phyloP scores from a whole-genome alignment of 2,113 vertebrate species.

The Emydura subglobosa region DNA sequence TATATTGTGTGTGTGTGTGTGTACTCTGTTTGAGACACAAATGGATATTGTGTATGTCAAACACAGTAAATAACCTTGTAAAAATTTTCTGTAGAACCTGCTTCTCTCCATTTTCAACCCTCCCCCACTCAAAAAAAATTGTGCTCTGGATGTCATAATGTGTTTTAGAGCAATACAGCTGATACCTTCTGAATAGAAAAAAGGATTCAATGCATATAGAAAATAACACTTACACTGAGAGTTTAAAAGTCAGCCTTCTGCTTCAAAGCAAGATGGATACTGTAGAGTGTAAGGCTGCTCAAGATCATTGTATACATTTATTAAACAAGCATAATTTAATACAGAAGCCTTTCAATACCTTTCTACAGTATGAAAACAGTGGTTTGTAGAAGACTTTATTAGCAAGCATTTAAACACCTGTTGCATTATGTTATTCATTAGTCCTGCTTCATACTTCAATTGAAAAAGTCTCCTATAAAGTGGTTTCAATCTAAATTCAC shows the following conservation, averaged over 20 bases:
- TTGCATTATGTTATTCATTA: neutral
- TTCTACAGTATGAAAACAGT: neutral
- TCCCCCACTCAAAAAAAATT: neutral
- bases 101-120: neutral
- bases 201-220: neutral
- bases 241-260: neutral
- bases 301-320: neutral
- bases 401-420: neutral
- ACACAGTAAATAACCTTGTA: neutral
- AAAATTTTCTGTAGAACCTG: conserved; percentile 3
- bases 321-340: conserved; percentile 3
- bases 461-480: neutral
- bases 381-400: neutral
- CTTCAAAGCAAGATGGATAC: neutral
- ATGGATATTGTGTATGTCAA: neutral
- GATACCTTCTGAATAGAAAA: neutral
- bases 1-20: neutral
- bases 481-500: neutral
- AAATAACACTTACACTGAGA: neutral
- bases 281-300: neutral
- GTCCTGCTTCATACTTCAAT: neutral
- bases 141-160: neutral
- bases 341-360: neutral
- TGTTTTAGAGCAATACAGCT: neutral
- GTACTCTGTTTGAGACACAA: neutral